A percentile compares a stretch with the other conserved stretches of the same genome.
phyloP scores from a whole-genome alignment of 2,113 vertebrate species.

The Pterophyllum scalare region DNA sequence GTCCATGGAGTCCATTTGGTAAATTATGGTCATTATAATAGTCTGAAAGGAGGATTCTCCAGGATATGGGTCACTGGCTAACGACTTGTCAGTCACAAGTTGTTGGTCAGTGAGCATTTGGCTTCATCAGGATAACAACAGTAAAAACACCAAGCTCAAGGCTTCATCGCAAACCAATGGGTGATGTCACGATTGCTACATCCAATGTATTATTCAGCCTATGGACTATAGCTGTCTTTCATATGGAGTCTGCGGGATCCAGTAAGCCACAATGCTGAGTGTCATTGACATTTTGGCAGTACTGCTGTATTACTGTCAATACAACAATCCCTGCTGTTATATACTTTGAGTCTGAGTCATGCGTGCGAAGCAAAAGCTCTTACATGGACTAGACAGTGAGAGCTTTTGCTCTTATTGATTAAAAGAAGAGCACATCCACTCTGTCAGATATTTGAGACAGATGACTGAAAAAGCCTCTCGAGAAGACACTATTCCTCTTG shows the following conservation, averaged over 20 bases:
- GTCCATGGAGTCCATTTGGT: background rate
- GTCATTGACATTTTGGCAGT: background rate
- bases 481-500: slow-evolving; percentile 3
- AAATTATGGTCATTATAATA: background rate
- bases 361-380: background rate
- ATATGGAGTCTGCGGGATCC: fast-evolving
- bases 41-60: background rate
- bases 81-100: background rate
- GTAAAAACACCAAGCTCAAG: background rate
- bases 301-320: background rate
- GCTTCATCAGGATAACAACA: background rate
- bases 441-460: background rate
- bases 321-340: background rate
- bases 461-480: slow-evolving; percentile 7
- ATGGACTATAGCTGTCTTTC: too few species aligned
- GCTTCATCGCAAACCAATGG: background rate
- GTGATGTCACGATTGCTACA: background rate
- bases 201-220: background rate
- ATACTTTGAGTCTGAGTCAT: background rate
- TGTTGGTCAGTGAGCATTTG: background rate
- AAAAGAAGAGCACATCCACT: background rate
- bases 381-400: background rate
- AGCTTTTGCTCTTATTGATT: background rate
- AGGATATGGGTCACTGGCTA: background rate
- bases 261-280: background rate